phyloP scores from a whole-genome alignment of 2,113 vertebrate species.

The Panthera leo region DNA sequence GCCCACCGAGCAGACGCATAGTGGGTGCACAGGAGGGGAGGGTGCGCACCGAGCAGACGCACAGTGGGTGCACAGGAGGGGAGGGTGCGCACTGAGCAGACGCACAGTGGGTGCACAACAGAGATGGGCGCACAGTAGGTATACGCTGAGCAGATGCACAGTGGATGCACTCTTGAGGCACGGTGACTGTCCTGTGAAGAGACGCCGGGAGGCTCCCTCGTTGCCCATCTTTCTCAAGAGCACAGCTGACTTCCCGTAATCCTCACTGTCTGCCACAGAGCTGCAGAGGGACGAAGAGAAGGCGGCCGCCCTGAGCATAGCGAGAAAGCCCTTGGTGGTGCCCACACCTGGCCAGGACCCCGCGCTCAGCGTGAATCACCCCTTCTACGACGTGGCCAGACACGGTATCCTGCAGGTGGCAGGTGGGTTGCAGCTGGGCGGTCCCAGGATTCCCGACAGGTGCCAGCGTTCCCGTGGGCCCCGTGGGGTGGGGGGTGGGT shows the following conservation, averaged over 20 bases:
- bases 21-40: too few relatives aligned
- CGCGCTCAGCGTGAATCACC: constrained; percentile 84
- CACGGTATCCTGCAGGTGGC: constrained; percentile 92
- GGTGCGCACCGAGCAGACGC: rapidly evolving
- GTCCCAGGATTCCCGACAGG: rapidly evolving
- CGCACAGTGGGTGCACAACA: neutral
- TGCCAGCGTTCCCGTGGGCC: rapidly evolving
- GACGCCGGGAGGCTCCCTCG: rapidly evolving
- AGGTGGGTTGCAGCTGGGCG: constrained; percentile 78
- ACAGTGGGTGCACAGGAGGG: neutral
- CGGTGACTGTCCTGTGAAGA: neutral
- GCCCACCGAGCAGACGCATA: rapidly evolving
- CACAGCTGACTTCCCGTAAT: neutral
- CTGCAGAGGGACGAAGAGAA: constrained; percentile 85
- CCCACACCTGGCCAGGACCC: constrained; percentile 22
- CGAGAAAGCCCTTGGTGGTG: neutral
- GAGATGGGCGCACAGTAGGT: neutral
- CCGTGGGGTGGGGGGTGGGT: rapidly evolving
- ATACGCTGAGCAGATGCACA: rapidly evolving
- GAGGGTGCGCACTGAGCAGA: rapidly evolving
- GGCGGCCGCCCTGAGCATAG: constrained; percentile 15
- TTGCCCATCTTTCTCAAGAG: neutral
- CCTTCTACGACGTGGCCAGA: constrained; percentile 91
- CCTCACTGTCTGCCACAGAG: constrained; percentile 73
- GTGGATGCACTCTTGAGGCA: neutral